Conservation (phyloP, 2,797 vertebrate genomes). For the Taeniopygia guttata region DNA sequence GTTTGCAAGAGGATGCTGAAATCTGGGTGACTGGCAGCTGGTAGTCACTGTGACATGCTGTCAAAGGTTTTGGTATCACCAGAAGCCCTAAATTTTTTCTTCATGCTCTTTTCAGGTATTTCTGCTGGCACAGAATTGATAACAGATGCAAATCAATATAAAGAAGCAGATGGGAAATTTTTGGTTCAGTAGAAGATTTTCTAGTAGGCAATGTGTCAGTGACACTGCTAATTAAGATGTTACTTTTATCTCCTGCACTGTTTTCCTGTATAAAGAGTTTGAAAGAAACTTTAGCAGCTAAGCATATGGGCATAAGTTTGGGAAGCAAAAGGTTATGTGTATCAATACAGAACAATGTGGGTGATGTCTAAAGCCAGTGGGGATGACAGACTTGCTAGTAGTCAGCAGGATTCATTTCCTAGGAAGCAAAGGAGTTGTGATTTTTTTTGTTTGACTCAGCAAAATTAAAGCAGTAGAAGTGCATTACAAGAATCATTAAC, state of each 20-base stretch:
- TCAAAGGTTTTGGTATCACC: neutral
- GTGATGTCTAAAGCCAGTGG: neutral
- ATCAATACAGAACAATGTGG: neutral
- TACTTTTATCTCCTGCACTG: neutral
- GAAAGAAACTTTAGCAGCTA: neutral
- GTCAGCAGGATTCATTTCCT: neutral
- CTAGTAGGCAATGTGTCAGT: slow-evolving; percentile 16
- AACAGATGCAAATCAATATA: slow-evolving; percentile 45
- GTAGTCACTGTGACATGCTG: neutral
- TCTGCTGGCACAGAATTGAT: slow-evolving; percentile 35
- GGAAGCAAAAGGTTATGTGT: neutral
- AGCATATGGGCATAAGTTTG: neutral
- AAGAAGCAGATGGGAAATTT: slow-evolving; percentile 34
- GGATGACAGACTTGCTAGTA: neutral
- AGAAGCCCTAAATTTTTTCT: neutral
- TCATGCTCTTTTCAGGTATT: neutral
- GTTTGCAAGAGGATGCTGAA: neutral
- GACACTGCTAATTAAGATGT: slow-evolving; percentile 30
- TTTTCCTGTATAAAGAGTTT: neutral
- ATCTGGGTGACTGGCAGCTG: neutral
- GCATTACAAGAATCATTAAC: neutral
- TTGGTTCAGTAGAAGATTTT: slow-evolving; percentile 22
- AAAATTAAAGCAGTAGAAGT: neutral
- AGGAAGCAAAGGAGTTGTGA: neutral
- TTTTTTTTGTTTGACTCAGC: neutral